Evolutionary conservation across 2,113 vertebrate genomes (phyloP).

Genomic region (Orientallactaga bullata): DNA sequence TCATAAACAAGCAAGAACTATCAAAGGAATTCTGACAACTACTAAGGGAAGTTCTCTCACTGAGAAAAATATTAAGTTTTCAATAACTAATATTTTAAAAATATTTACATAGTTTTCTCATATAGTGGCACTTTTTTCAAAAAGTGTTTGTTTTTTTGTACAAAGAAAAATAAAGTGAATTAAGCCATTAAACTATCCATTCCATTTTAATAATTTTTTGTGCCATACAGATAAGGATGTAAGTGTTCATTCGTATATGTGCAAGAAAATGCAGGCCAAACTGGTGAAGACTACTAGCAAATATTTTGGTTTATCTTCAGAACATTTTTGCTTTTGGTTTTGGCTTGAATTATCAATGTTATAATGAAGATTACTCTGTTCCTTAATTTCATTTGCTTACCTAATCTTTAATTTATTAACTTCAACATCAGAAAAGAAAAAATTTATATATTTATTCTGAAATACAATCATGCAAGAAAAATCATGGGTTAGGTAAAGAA

Average conservation of each 20-base stretch:
- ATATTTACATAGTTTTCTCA: neutral
- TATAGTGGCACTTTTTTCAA: neutral
- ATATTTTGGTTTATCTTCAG: neutral
- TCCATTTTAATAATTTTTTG: neutral
- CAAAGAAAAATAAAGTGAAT: slow-evolving; percentile 31
- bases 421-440: neutral
- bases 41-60: neutral
- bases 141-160: neutral
- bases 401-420: neutral
- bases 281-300: neutral
- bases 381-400: neutral
- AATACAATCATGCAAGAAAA: neutral
- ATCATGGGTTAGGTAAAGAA: neutral
- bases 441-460: neutral
- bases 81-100: neutral
- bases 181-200: neutral
- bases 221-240: rapidly evolving
- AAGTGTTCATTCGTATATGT: neutral
- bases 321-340: neutral
- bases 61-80: neutral
- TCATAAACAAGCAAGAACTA: neutral
- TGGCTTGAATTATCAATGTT: neutral
- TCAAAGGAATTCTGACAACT: neutral
- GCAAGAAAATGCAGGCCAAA: neutral
- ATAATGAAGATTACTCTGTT: neutral